A percentile compares a stretch with the other conserved stretches of the same genome.
These are phyloP conservation scores for Leuciscus idus DNA, from an alignment of 2,113 vertebrate species.

Conservation along the genomic window DNA sequence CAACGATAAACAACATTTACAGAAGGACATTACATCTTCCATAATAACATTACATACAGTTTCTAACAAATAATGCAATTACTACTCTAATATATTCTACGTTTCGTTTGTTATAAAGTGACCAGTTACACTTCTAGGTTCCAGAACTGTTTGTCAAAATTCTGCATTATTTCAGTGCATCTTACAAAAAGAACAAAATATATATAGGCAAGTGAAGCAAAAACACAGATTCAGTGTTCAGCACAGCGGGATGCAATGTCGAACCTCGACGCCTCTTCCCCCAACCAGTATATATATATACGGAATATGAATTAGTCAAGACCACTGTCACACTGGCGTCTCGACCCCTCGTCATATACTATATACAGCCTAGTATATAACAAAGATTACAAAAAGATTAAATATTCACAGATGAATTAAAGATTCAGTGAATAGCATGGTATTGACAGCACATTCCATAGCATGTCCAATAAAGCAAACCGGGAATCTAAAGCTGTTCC, in stretches of 20 bases:
- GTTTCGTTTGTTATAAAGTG: constrained; percentile 73
- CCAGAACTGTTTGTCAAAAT: constrained; percentile 77
- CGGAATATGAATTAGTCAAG: constrained; percentile 61
- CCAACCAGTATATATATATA: constrained; percentile 29
- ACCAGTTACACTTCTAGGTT: constrained; percentile 78
- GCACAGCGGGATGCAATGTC: constrained; percentile 70
- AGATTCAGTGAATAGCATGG: constrained; percentile 57
- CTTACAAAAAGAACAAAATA: constrained; percentile 71
- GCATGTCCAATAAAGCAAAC: constrained; percentile 51
- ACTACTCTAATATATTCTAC: constrained; percentile 82
- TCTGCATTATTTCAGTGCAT: constrained; percentile 79
- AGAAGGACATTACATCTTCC: constrained; percentile 94
- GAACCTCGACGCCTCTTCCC: background rate
- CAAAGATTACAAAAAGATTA: constrained; percentile 78
- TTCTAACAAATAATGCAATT: constrained; percentile 89
- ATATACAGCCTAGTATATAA: constrained; percentile 73
- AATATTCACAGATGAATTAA: constrained; percentile 74
- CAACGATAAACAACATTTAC: constrained; percentile 91
- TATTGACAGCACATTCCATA: constrained; percentile 59
- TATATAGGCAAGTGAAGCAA: constrained; percentile 67
- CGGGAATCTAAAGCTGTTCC: constrained; percentile 21
- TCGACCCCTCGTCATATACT: constrained; percentile 60
- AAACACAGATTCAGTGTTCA: constrained; percentile 76
- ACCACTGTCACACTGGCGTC: background rate
- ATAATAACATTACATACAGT: constrained; percentile 93